Percentiles rank a stretch among this genome's conserved stretches.
Evolutionary conservation across 2,797 vertebrate genomes (phyloP).

Genomic region (Enteromius trimaculatus): DNA sequence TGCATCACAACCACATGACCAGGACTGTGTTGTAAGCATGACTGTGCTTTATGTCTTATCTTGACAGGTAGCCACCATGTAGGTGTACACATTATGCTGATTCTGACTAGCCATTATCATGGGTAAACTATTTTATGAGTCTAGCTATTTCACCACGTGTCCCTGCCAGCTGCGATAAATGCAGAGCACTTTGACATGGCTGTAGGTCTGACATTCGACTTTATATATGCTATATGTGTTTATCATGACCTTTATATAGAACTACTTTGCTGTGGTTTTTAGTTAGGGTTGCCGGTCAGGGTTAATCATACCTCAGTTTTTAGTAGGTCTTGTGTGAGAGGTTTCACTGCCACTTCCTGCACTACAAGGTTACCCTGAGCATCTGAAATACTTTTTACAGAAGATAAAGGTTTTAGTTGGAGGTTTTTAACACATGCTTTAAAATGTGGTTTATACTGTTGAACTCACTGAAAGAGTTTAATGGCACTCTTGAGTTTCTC

Average conservation of each 20-base stretch:
- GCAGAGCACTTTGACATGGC: slow-evolving; percentile 7
- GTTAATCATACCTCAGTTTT: slow-evolving; percentile 76
- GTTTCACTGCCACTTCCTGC: slow-evolving; percentile 81
- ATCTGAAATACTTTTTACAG: slow-evolving; percentile 77
- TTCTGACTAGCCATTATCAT: slow-evolving; percentile 32
- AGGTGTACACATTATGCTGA: slow-evolving; percentile 16
- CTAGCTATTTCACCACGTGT: neutral
- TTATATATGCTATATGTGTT: neutral
- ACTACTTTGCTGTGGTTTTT: neutral
- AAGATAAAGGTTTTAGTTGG: slow-evolving; percentile 7
- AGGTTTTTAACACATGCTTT: neutral
- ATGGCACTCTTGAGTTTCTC: slow-evolving; percentile 74
- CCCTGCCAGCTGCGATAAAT: neutral
- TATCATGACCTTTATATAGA: slow-evolving; percentile 46
- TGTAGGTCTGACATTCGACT: slow-evolving; percentile 15
- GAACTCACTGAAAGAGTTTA: slow-evolving; percentile 87
- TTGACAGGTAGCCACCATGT: neutral
- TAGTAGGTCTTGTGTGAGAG: slow-evolving; percentile 85
- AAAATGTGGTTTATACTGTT: neutral
- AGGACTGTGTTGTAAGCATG: neutral
- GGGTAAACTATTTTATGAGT: slow-evolving; percentile 36
- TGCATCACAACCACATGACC: neutral
- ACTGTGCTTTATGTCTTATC: slow-evolving; percentile 10
- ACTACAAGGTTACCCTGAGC: slow-evolving; percentile 81
- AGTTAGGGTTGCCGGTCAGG: neutral